Conservation (phyloP, 1,140 invertebrate genomes). For the Drosophila nikananu region DNA sequence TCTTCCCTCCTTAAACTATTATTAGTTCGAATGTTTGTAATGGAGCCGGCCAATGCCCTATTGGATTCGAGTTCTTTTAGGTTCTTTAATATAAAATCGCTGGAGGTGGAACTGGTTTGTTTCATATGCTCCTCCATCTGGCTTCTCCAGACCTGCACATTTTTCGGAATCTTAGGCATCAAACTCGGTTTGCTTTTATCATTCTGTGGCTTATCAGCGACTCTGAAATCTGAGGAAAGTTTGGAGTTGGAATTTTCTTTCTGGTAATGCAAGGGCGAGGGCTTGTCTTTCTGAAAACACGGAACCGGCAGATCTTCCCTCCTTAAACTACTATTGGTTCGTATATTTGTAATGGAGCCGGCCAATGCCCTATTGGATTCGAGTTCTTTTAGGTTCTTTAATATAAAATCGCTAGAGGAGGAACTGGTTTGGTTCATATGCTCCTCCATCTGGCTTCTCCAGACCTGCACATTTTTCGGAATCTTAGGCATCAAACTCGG, state of each 20-base stretch:
- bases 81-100: background rate
- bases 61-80: background rate
- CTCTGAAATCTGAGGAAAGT: background rate
- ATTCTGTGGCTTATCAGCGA: background rate
- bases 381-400: background rate
- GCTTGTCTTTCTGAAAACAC: background rate
- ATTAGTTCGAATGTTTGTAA: background rate
- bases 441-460: background rate
- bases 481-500: background rate
- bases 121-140: background rate
- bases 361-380: background rate
- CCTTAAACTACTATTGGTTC: background rate
- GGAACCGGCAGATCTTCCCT: too few relatives aligned
- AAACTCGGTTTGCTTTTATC: background rate
- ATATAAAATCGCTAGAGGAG: background rate
- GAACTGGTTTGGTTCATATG: background rate
- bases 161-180: accelerated
- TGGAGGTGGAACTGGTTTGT: background rate
- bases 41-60: background rate
- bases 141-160: background rate
- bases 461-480: background rate
- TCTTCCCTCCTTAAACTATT: background rate
- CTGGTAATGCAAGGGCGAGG: background rate
- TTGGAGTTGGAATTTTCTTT: too few relatives aligned
- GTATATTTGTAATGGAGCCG: background rate